Evolutionary conservation across 2,888 invertebrate genomes (phyloP).

Genomic region (Cephus sareptanus): DNA sequence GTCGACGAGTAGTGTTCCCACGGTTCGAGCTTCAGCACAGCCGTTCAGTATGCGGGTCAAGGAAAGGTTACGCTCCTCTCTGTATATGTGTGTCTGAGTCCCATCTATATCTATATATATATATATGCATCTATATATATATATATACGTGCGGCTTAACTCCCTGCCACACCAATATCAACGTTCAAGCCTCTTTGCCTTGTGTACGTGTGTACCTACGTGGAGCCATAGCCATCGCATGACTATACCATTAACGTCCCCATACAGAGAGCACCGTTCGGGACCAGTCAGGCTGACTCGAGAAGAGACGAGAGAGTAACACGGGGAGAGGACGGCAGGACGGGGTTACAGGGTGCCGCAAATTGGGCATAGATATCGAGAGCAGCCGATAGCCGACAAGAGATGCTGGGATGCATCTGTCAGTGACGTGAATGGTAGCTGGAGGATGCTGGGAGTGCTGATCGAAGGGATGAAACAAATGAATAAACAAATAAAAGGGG

Average conservation of each 20-base stretch:
- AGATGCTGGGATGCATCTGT: background rate
- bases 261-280: constrained; percentile 28
- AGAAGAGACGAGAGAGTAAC: constrained; percentile 3
- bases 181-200: constrained; percentile 26
- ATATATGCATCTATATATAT: too few relatives aligned
- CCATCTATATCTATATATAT: background rate
- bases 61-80: constrained; percentile 70
- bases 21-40: constrained; percentile 73
- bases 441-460: constrained; percentile 9
- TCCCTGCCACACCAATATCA: constrained; percentile 13
- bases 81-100: constrained; percentile 18
- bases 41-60: constrained; percentile 74
- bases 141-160: constrained; percentile 28
- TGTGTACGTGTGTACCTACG: background rate
- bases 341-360: background rate
- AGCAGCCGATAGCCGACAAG: background rate
- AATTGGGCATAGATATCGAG: background rate
- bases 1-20: constrained; percentile 67
- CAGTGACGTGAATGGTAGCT: background rate
- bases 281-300: background rate
- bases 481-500: background rate
- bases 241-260: constrained; percentile 56
- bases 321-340: constrained; percentile 22
- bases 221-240: constrained; percentile 34
- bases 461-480: constrained; percentile 10